Evolutionary conservation across 2,113 vertebrate species (phyloP).

Genomic region (Gobiocypris rarus): DNA sequence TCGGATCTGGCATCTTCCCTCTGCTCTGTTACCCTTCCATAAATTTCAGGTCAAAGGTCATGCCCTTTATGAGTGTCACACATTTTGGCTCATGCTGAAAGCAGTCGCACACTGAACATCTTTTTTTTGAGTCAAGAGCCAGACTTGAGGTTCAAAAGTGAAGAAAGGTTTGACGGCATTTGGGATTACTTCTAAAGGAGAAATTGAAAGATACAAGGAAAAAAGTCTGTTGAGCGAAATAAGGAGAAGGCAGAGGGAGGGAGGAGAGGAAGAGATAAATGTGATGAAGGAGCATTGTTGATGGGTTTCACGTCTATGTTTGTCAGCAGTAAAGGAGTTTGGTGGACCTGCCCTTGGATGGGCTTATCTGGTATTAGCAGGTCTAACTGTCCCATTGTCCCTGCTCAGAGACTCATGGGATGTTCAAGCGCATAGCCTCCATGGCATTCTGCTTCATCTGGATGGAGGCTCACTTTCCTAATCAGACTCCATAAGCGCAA

Average conservation of each 20-base stretch:
- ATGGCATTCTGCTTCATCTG: conserved; percentile 28
- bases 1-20: conserved; percentile 5
- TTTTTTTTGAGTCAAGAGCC: conserved; percentile 7
- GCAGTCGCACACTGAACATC: conserved; percentile 32
- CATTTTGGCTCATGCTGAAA: conserved; percentile 25
- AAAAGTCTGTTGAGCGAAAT: background rate
- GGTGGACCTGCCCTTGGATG: conserved; percentile 51
- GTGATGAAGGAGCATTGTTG: conserved; percentile 29
- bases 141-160: conserved; percentile 32
- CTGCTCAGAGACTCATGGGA: conserved; percentile 47
- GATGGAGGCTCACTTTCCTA: conserved; percentile 6
- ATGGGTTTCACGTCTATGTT: conserved; percentile 55
- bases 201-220: conserved; percentile 27
- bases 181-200: conserved; percentile 41
- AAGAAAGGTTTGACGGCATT: conserved; percentile 39
- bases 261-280: background rate
- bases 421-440: background rate
- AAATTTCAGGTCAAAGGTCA: conserved; percentile 25
- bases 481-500: background rate
- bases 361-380: conserved; percentile 60
- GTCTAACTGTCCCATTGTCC: conserved; percentile 37
- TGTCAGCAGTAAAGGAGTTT: conserved; percentile 50
- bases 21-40: conserved; percentile 11
- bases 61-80: background rate
- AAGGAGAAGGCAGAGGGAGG: background rate